Percentiles rank a stretch among this genome's conserved stretches.
phyloP scores from a whole-genome alignment of 2,113 vertebrate genomes.

The Rallus limicola region DNA sequence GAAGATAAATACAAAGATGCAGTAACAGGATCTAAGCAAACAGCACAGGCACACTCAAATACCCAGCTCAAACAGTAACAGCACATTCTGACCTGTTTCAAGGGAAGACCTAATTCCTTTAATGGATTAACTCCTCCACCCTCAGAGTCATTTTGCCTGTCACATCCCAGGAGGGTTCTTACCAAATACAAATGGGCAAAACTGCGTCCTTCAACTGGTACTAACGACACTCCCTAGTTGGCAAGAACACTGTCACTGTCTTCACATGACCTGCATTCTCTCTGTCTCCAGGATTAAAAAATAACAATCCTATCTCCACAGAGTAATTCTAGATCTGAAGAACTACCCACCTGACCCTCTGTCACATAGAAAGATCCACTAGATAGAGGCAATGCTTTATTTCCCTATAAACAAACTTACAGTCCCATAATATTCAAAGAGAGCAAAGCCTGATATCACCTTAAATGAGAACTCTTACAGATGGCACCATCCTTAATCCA shows the following conservation, averaged over 20 bases:
- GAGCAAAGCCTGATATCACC: neutral
- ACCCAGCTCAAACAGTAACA: slow-evolving; percentile 36
- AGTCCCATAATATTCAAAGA: neutral
- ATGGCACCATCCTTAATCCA: neutral
- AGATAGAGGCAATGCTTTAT: neutral
- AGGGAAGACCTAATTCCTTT: slow-evolving; percentile 49
- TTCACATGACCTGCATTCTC: neutral
- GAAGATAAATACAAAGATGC: slow-evolving; percentile 8
- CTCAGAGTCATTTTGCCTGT: neutral
- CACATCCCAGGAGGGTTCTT: neutral
- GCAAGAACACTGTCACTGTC: neutral
- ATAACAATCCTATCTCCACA: neutral
- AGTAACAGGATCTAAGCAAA: slow-evolving; percentile 53
- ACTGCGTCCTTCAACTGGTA: neutral
- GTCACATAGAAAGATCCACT: neutral
- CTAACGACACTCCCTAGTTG: neutral
- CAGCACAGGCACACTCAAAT: slow-evolving; percentile 43
- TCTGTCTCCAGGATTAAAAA: neutral
- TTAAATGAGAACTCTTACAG: neutral
- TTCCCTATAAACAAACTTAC: neutral
- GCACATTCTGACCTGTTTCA: slow-evolving; percentile 49
- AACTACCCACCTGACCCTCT: neutral
- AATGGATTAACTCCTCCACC: slow-evolving; percentile 47
- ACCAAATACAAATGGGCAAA: neutral
- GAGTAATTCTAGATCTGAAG: neutral